phyloP scores from a whole-genome alignment of 2,113 vertebrate genomes.

The Hypocryptadius cinnamomeus region DNA sequence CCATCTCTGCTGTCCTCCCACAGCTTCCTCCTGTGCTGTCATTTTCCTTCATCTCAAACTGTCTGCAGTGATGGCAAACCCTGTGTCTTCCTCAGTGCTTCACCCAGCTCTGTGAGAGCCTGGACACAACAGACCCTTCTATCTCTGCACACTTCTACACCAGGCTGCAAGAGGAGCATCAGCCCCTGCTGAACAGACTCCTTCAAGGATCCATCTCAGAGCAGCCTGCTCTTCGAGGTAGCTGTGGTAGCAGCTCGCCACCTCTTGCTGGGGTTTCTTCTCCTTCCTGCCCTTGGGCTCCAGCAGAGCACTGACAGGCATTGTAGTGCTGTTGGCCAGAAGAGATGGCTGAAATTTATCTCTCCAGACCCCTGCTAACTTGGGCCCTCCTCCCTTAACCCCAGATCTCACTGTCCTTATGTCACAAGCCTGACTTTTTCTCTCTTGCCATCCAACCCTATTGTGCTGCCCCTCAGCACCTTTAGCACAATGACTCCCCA shows the following conservation, averaged over 20 bases:
- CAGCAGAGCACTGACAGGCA: not conserved
- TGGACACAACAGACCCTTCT: slow-evolving; percentile 39
- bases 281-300: not conserved
- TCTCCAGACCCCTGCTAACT: not conserved
- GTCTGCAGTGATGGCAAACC: not conserved
- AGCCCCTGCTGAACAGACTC: slow-evolving; percentile 48
- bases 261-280: not conserved
- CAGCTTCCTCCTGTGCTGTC: not conserved
- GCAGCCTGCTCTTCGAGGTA: slow-evolving; percentile 60
- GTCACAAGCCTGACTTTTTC: not conserved
- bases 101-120: slow-evolving; percentile 59
- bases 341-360: not conserved
- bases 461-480: not conserved
- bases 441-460: not conserved
- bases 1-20: not conserved
- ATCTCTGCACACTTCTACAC: slow-evolving; percentile 62
- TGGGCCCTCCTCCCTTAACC: not conserved
- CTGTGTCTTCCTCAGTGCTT: slow-evolving; percentile 63
- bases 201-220: slow-evolving; percentile 48
- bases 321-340: not conserved
- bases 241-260: not conserved
- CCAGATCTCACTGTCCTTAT: not conserved
- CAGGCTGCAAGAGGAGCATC: slow-evolving; percentile 50
- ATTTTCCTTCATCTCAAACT: not conserved
- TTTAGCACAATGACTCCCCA: not conserved